These are phyloP conservation scores for Lutraria rhynchaena DNA, from an alignment of 1,140 invertebrate genomes.

Conservation along the genomic window DNA sequence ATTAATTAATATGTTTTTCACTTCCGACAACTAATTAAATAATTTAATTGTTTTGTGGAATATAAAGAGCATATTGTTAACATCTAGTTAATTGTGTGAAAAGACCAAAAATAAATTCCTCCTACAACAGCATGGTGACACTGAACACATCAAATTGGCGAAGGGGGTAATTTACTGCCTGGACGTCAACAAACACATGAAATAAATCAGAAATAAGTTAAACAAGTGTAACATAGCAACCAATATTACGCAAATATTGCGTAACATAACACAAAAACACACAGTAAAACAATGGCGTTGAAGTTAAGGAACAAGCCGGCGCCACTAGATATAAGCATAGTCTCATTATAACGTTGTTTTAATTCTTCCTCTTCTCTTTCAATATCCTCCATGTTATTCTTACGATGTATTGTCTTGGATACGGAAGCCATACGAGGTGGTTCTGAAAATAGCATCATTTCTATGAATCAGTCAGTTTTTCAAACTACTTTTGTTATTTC, in stretches of 20 bases:
- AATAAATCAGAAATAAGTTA: too few species aligned
- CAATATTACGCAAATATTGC: constrained; percentile 55
- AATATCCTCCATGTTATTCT: neutral
- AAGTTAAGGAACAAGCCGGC: constrained; percentile 39
- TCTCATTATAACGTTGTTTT: constrained; percentile 16
- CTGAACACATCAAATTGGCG: too few species aligned
- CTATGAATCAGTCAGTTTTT: neutral
- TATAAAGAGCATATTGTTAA: too few species aligned
- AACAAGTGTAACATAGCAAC: too few species aligned
- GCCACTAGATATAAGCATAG: constrained; percentile 33
- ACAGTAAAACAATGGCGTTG: constrained; percentile 39
- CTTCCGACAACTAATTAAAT: too few species aligned
- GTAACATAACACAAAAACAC: constrained; percentile 46
- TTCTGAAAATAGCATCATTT: neutral
- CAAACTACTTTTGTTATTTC: neutral
- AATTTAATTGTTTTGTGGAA: too few species aligned
- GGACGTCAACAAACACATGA: too few species aligned
- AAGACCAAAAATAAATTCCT: too few species aligned
- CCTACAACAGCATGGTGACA: too few species aligned
- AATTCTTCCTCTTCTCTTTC: neutral
- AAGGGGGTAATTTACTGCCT: too few species aligned
- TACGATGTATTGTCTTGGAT: constrained; percentile 24
- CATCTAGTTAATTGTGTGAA: too few species aligned
- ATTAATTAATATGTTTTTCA: too few species aligned
- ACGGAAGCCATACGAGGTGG: constrained; percentile 1